These are phyloP conservation scores for Radopholus similis DNA, from an alignment of 1,140 invertebrate genomes.

Conservation along the genomic window DNA sequence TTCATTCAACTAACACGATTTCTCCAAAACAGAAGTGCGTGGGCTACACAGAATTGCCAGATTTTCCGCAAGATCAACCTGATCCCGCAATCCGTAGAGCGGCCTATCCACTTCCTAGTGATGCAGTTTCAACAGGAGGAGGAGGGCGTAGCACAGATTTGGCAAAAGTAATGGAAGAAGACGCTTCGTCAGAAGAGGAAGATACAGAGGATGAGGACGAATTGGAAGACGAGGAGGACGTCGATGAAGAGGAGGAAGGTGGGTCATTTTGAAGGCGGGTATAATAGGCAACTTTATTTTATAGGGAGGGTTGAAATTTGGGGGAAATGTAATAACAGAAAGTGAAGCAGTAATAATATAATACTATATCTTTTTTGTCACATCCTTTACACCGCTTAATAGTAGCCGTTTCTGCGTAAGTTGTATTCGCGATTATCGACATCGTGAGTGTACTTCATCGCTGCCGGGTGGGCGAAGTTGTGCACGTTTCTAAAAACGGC, in stretches of 20 bases:
- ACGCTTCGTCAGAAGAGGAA: constrained; percentile 57
- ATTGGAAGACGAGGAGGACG: constrained; percentile 38
- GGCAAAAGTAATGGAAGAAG: constrained; percentile 45
- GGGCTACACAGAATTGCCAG: constrained; percentile 82
- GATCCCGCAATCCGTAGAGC: constrained; percentile 66
- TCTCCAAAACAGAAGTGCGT: constrained; percentile 66
- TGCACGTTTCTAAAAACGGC: constrained; percentile 20
- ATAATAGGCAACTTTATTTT: too few relatives aligned
- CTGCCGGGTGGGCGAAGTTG: constrained; percentile 24
- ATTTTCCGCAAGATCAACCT: constrained; percentile 75
- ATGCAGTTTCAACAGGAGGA: constrained; percentile 53
- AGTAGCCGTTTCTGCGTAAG: constrained; percentile 15
- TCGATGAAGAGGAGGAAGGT: constrained; percentile 32
- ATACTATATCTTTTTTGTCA: not conserved
- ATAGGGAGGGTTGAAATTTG: too few relatives aligned
- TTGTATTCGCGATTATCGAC: constrained; percentile 8
- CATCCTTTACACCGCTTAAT: not conserved
- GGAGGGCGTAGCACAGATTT: constrained; percentile 25
- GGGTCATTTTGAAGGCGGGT: too few relatives aligned
- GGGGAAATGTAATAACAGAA: not conserved
- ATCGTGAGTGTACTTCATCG: not conserved
- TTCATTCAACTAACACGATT: not conserved
- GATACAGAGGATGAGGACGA: constrained; percentile 52
- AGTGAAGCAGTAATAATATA: too few relatives aligned
- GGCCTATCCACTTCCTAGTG: constrained; percentile 59